These are phyloP conservation scores for Anguilla japonica DNA, from an alignment of 2,113 vertebrate species.

Conservation along the genomic window DNA sequence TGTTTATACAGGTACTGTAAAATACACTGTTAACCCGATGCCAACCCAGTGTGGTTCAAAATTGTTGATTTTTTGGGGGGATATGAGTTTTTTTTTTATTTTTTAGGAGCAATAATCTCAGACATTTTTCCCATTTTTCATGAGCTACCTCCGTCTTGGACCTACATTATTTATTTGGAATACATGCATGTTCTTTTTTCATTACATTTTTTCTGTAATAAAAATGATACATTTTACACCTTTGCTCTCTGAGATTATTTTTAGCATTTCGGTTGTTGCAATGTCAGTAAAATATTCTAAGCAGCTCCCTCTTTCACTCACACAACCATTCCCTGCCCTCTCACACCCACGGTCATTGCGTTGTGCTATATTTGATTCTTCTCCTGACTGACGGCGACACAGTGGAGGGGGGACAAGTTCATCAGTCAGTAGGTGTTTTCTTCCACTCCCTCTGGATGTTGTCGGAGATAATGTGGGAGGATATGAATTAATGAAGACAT, in stretches of 20 bases:
- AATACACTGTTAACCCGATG: too few relatives aligned
- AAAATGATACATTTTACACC: too few relatives aligned
- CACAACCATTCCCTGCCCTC: background rate
- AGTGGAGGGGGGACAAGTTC: background rate
- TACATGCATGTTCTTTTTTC: too few relatives aligned
- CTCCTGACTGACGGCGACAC: background rate
- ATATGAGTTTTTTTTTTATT: too few relatives aligned
- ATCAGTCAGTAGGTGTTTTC: constrained; percentile 9
- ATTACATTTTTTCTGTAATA: too few relatives aligned
- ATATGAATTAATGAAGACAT: constrained; percentile 30
- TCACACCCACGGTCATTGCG: background rate
- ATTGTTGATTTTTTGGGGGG: too few relatives aligned
- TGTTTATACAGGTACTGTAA: too few relatives aligned
- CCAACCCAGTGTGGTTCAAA: too few relatives aligned
- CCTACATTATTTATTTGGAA: too few relatives aligned
- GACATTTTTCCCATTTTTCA: too few relatives aligned
- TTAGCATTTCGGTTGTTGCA: background rate
- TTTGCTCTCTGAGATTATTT: background rate
- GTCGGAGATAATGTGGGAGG: constrained; percentile 26
- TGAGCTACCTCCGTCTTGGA: too few relatives aligned
- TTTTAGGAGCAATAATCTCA: too few relatives aligned
- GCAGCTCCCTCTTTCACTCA: background rate
- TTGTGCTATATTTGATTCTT: background rate
- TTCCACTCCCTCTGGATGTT: constrained; percentile 17
- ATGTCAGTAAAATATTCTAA: background rate